Evolutionary conservation across 2,888 invertebrate species (phyloP).

Genomic region (Zootermopsis nevadensis): DNA sequence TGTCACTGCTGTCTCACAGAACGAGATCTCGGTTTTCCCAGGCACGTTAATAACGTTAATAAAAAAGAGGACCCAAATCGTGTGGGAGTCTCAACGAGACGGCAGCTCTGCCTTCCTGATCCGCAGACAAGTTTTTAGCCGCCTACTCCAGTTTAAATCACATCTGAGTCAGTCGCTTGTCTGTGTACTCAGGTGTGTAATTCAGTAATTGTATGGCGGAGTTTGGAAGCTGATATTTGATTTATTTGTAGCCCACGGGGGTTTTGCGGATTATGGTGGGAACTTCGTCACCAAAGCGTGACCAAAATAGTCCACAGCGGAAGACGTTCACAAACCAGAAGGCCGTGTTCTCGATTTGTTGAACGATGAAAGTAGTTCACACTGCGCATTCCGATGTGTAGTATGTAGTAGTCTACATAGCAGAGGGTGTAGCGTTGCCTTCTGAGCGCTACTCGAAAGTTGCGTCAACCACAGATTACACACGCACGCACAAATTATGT

Average conservation of each 20-base stretch:
- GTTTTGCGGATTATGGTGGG: neutral
- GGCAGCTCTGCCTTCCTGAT: neutral
- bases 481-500: too few relatives aligned
- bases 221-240: neutral
- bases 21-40: neutral
- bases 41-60: neutral
- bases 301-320: neutral
- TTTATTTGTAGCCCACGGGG: neutral
- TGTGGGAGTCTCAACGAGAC: neutral
- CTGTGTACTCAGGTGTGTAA: conserved; percentile 11
- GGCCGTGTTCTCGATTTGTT: neutral
- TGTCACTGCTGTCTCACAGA: neutral
- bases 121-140: neutral
- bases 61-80: neutral
- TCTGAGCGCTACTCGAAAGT: too few relatives aligned
- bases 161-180: neutral
- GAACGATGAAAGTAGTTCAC: neutral
- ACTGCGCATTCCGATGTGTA: too few relatives aligned
- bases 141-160: neutral
- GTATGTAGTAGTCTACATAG: too few relatives aligned
- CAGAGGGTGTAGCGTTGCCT: too few relatives aligned
- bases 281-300: neutral
- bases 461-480: too few relatives aligned
- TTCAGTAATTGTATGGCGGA: conserved; percentile 17
- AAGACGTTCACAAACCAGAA: neutral